These are phyloP conservation scores for Amiota minor DNA, from an alignment of 2,888 invertebrate species.

Conservation along the genomic window DNA sequence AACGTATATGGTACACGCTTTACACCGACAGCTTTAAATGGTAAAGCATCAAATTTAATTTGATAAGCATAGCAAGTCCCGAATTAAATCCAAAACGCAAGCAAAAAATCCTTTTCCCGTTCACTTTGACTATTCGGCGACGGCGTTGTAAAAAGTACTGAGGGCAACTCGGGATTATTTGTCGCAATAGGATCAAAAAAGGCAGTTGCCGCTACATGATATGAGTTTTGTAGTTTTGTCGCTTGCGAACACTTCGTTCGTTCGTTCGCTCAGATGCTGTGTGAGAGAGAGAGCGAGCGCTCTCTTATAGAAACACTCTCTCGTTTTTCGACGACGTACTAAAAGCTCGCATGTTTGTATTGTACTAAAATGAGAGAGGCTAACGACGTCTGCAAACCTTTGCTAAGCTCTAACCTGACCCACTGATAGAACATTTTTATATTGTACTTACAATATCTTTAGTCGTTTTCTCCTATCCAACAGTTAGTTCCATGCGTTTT, in stretches of 20 bases:
- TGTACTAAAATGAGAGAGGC: constrained; percentile 18
- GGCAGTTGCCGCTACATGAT: neutral
- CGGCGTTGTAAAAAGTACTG: constrained; percentile 74
- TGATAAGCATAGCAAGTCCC: neutral
- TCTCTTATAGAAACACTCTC: no score
- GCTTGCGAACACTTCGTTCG: constrained; percentile 13
- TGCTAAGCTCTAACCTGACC: neutral
- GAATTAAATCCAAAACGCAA: neutral
- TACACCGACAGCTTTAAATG: constrained; percentile 21
- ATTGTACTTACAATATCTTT: no score
- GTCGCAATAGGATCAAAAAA: constrained; percentile 45
- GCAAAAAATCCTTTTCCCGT: constrained; percentile 45
- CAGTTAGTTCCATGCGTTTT: no score
- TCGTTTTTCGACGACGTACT: no score
- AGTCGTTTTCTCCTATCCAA: no score
- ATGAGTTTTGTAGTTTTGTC: constrained; percentile 30
- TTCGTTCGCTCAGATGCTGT: constrained; percentile 44
- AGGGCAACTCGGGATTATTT: constrained; percentile 58
- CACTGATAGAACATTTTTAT: neutral
- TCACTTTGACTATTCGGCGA: constrained; percentile 69
- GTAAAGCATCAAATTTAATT: neutral
- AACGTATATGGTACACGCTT: constrained; percentile 16
- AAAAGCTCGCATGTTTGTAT: constrained; percentile 17
- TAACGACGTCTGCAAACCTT: neutral
- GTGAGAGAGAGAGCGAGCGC: neutral